Evolutionary conservation across 1,140 invertebrate genomes (phyloP), one percentile per base, ranked within the genome.

Genomic region (Drosophila subpulchrella): DNA sequence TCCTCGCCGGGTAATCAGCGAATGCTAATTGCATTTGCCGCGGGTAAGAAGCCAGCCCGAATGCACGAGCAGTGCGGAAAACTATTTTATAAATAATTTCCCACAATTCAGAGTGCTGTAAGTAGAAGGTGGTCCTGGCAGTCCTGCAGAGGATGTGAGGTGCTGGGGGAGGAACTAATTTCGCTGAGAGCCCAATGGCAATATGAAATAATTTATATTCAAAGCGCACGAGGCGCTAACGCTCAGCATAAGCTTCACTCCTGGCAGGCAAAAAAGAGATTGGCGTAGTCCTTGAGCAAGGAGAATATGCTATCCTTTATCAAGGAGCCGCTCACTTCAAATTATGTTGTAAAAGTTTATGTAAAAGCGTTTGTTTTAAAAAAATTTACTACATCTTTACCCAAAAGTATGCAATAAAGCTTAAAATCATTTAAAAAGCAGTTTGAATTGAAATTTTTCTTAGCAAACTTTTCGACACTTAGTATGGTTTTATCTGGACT

Each of bases 121-220:
- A 30, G 44, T 56, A n/a, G 60, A 32, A 47, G 39, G 15, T 17
- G 38, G 38, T 48, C 39, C 50, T 42, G 24, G 4, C 3, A 11
- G 11, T 39, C 38, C 34, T 46, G 41, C 34, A 34, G 59, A 27
- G 44, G 11, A 24, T 48, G 27, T 27, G 12, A 32, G 10, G 55
- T 6, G 30, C 7, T 8, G 7, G 42, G 7, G 12, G 30, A 8
- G 46, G 48, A 83, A 71, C 80, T 88, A 80, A 84, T 84, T 89
- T 84, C 44, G 73, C 65, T 88, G 76, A 78, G 75, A 89, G 81
- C 84, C 81, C 79, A 89, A 75, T 62, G 68, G 75, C 79, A 89
- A 88, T 89, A 83, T 71, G 68, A 63, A 78, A 84, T 84, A 89
- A 89, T 78, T 84, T 89, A 84, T 78, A 74, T 50, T 47, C 80